Evolutionary conservation across 2,113 vertebrate genomes (phyloP), one percentile per base, ranked within the genome.

Genomic region (mouse (Mus musculus)): DNA sequence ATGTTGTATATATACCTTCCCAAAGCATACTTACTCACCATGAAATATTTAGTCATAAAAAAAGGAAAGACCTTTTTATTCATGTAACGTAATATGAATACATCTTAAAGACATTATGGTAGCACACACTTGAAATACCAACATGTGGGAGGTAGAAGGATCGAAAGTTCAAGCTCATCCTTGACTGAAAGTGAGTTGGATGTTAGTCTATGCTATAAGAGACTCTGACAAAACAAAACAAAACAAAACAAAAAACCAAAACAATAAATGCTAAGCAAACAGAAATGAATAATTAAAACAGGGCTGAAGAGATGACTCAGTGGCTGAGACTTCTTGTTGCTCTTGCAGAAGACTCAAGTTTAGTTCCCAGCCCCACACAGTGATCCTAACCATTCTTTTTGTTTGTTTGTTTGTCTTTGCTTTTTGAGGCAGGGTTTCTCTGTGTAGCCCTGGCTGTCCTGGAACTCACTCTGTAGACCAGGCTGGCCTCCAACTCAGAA

Each of bases 31-130:
- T 63, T n/a, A 81, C 65, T 63, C 42, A 90, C 12, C 78, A 86
- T 71, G 67, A 81, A 85, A 72, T 95, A 84, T 88, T 93, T 72
- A 93, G 61, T 56, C 28, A 69, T 94, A 85, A 95, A 13, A 13
- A 95, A 77, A 75, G 61, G 54, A 93, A 94, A 84, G 85, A 90
- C 90, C 63, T 95, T 92, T 33, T 87, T 88, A 92, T 69, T 52
- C 8, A 85, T 13, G 73, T 30, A 54, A 3, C n/a, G 82, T 17
- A 77, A 76, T 28, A 95, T 87, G 16, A 52, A 87, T 65, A 75
- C 69, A 84, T 10, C 14, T 69, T 69, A 24, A 95, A 90, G 91
- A 90, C 3, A 20, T 89, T 61, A 97, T 26, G 22, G 6, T 42
- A 85, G 7, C 16, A 65, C 24, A 42, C 8, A 30, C 39, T 30